Evolutionary conservation across 2,797 vertebrate species (phyloP), one percentile per base, ranked within the genome.

Genomic region (Enteromius thamalakanensis): DNA sequence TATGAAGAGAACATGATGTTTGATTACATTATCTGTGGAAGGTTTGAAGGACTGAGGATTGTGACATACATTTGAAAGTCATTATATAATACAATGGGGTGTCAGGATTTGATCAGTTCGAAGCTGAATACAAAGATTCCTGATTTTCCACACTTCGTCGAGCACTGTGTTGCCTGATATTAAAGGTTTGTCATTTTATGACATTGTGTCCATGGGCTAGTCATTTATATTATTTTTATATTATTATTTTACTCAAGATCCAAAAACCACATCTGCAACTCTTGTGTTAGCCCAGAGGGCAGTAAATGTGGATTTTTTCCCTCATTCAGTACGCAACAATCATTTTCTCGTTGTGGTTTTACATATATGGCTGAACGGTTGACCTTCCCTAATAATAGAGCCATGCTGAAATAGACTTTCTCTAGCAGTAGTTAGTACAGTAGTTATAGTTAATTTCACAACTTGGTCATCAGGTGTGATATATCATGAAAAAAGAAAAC

Each of bases 111-210:
- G 80, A 76, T 82, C 78, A 60, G 67, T 62, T 87, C 76, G 11
- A 76, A 86, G 81, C 80, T 72, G 76, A 79, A 85, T 67, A 26
- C 67, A 51, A 62, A 83, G 76, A 87, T 88, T 88, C 84, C 84
- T 78, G 86, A 86, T 90, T 88, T 85, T 82, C 60, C 86, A 87
- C 81, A 82, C 79, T 76, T 84, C 49, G 17, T 80, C 29, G 80
- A 78, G 58, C 8, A 14, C 68, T 72, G 32, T 85, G 69, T 55
- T 83, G 64, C 79, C 79, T 85, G 76, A 84, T 88, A 84, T 84
- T 87, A 86, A 85, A 83, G 65, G 76, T 84, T 77, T 84, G 76
- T 87, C 64, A 74, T 53, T 76, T 83, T 82, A 87, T 86, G 76
- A 82, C 69, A 74, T 72, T 64, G 21, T 84, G 76, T 85, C 85